Evolutionary conservation across 2,797 vertebrate species (phyloP), one percentile per base, ranked within the genome.

Genomic region (Petrocephalus schoutedeni): DNA sequence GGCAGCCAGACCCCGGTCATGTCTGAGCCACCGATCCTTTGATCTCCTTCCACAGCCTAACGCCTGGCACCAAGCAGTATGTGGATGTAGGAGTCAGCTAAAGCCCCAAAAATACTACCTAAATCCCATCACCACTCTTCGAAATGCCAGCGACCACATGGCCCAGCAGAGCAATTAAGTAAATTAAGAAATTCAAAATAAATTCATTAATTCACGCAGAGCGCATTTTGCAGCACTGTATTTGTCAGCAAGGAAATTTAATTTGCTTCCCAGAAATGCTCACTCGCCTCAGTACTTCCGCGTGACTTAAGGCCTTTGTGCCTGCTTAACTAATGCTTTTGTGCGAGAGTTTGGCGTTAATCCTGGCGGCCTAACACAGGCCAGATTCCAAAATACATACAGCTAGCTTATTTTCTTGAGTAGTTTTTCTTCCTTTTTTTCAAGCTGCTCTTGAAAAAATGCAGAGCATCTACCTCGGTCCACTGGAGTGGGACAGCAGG

Each of bases 191-290:
- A 58, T 86, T 58, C 8, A 19, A 86, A 86, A 59, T 59, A 58
- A 41, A 58, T n/a, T 19, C 41, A 85, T 85, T 54, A 54, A 85
- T 28, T 54, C 23, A 6, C 21, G 53, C 83, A 85, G 4, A 57
- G 32, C 41, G 54, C 56, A 58, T 58, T 85, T 36, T 58, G 84
- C 23, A 59, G 53, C 32, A 28, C 9, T 14, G 28, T 32, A 7
- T 58, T 59, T 21, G 85, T 54, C 59, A 89, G 86, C 88, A 83
- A 87, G 59, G 49, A 88, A 87, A 85, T 92, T 56, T 1, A 54
- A 88, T 91, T 90, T 86, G 88, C 91, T 36, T 59, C 90, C 86
- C 87, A 88, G 87, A 86, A 89, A 80, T 92, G 54, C 54, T 57
- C 21, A 14, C 74, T 14, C 86, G 84, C 74, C 88, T 90, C 51